Percentiles rank a stretch among this genome's conserved stretches.
These are phyloP conservation scores for Papilio polyxenes DNA, from an alignment of 1,140 invertebrate genomes.

Conservation along the genomic window DNA sequence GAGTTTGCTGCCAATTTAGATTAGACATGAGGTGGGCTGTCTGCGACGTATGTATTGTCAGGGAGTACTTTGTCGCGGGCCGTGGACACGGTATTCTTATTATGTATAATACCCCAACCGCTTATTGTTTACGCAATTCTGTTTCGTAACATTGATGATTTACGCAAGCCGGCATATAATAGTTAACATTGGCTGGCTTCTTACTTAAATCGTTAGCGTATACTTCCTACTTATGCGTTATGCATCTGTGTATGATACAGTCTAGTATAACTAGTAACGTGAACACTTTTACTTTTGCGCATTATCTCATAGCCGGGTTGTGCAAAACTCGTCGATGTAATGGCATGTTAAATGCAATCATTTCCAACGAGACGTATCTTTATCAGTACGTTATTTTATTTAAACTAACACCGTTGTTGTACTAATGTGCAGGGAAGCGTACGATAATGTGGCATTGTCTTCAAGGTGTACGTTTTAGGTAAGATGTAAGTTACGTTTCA, in stretches of 20 bases:
- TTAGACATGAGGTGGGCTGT: slow-evolving; percentile 58
- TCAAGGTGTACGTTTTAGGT: neutral
- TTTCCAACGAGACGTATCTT: neutral
- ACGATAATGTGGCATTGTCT: slow-evolving; percentile 18
- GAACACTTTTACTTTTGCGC: slow-evolving; percentile 36
- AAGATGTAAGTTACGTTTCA: neutral
- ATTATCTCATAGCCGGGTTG: slow-evolving; percentile 34
- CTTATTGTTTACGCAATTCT: slow-evolving; percentile 58
- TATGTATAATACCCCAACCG: slow-evolving; percentile 43
- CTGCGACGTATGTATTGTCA: slow-evolving; percentile 63
- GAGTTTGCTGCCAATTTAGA: slow-evolving; percentile 62
- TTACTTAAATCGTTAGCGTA: slow-evolving; percentile 41
- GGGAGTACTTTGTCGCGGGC: slow-evolving; percentile 68
- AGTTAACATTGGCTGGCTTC: slow-evolving; percentile 39
- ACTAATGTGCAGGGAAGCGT: slow-evolving; percentile 3
- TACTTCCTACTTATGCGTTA: slow-evolving; percentile 33
- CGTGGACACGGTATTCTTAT: slow-evolving; percentile 63
- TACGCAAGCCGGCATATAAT: slow-evolving; percentile 37
- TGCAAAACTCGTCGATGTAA: slow-evolving; percentile 17
- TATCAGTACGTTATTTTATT: slow-evolving; percentile 32
- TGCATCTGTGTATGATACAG: slow-evolving; percentile 37
- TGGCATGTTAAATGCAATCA: slow-evolving; percentile 3
- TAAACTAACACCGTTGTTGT: slow-evolving; percentile 21
- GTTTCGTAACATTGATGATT: slow-evolving; percentile 54
- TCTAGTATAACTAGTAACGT: slow-evolving; percentile 18